Evolutionary conservation across 2,888 invertebrate genomes (phyloP), one percentile per base, ranked within the genome.

Genomic region (Chloroclysta siterata): DNA sequence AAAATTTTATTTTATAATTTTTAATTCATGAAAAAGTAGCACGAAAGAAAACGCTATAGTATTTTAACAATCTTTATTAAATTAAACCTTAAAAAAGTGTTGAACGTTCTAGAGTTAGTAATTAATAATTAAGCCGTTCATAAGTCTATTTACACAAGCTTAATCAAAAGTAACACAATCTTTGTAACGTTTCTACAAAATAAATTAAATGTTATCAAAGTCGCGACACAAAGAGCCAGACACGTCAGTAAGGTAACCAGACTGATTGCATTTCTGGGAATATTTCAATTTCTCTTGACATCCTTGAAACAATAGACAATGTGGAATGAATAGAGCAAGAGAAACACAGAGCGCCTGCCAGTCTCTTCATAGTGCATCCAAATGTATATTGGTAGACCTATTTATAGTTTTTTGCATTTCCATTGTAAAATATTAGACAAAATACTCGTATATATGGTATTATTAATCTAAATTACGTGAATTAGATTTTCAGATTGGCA

Each of bases 61-160:
- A 48, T 50, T 33, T 28, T 22, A 48, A 50, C 53, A 56, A 53
- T 42, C 41, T 62, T 63, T 57, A 63, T 63, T 60, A 53, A 47
- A 33, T 17, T 29, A 48, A 48, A 42, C 10, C 29, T 53, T 39
- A 53, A 47, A 50, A n/a, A 28, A 44, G 15, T 50, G 33, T 53
- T 36, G 41, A 59, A 64, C 52, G 14, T 63, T 55, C 22, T 36
- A 60, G 15, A 11, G 48, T 56, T 60, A 42, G 17, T 39, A 42
- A 28, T 14, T 51, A 42, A 57, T 48, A 22, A 48, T n/a, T 28
- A 48, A 22, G 13, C 22, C 4, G 11, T 28, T 48, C 13, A n/a
- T 48, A 10, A 33, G 41, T 39, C 14, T 62, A 63, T 53, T 22
- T 57, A 28, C n/a, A 60, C 50, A 60, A 55, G 51, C 29, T 41